These are phyloP conservation scores for Pavo muticus DNA, from an alignment of 2,113 vertebrate species.

Conservation along the genomic window DNA sequence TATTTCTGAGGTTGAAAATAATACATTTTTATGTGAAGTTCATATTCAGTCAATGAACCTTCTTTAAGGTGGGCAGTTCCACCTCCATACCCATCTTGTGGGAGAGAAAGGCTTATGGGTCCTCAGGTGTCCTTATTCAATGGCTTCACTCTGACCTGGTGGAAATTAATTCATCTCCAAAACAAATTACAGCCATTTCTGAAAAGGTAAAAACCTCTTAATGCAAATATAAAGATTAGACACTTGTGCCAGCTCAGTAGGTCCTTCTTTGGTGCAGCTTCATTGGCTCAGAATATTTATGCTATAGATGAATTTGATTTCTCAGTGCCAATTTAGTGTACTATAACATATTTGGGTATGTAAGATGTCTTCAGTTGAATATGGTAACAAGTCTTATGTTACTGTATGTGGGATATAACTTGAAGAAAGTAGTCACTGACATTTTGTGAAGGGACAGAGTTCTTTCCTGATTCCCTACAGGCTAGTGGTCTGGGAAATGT, in stretches of 20 bases:
- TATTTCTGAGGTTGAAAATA: conserved; percentile 88
- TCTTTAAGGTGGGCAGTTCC: conserved; percentile 22
- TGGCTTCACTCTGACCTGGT: conserved; percentile 48
- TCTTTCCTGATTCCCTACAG: not conserved
- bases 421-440: not conserved
- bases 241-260: conserved; percentile 31
- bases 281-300: not conserved
- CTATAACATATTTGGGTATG: not conserved
- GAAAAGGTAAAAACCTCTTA: conserved; percentile 31
- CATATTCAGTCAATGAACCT: conserved; percentile 19
- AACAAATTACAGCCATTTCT: conserved; percentile 44
- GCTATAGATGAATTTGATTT: not conserved
- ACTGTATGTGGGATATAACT: not conserved
- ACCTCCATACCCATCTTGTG: not conserved
- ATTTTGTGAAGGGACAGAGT: not conserved
- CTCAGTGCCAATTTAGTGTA: not conserved
- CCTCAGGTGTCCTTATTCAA: conserved; percentile 46
- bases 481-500: not conserved
- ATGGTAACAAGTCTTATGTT: not conserved
- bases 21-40: conserved; percentile 74
- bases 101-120: conserved; percentile 1
- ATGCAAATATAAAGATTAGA: not conserved
- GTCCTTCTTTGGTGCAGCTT: not conserved
- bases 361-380: not conserved
- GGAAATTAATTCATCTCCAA: conserved; percentile 38